Percentiles rank a stretch among this genome's conserved stretches.
Evolutionary conservation across 2,888 invertebrate genomes (phyloP).

Genomic region (Phoenoteleia sp.): DNA sequence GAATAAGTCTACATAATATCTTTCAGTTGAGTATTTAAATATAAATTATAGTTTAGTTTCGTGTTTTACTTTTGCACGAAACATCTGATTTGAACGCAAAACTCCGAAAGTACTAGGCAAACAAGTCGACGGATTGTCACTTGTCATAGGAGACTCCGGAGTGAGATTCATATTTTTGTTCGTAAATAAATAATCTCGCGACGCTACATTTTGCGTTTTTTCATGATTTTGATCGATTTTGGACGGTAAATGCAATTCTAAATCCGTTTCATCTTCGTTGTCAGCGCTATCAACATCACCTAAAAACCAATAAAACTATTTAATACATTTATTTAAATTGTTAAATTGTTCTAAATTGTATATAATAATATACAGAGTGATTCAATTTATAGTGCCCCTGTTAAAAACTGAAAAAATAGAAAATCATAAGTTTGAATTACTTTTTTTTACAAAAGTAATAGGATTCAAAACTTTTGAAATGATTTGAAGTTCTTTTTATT

Average conservation of each 20-base stretch:
- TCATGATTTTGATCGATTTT: conserved; percentile 72
- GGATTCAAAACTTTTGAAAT: too few species aligned
- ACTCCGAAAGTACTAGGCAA: conserved; percentile 81
- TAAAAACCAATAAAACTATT: conserved; percentile 85
- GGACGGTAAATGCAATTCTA: conserved; percentile 81
- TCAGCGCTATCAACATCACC: conserved; percentile 94
- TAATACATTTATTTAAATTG: too few species aligned
- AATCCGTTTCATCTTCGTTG: conserved; percentile 89
- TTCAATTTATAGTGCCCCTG: too few species aligned
- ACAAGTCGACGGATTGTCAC: conserved; percentile 76
- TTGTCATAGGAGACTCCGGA: conserved; percentile 70
- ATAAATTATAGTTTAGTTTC: conserved; percentile 84
- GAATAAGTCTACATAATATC: too few species aligned
- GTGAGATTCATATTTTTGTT: conserved; percentile 76
- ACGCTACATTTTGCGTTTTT: conserved; percentile 72
- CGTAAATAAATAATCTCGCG: conserved; percentile 76
- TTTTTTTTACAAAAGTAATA: too few species aligned
- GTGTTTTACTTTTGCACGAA: conserved; percentile 84
- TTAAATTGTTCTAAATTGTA: too few species aligned
- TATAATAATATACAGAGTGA: too few species aligned
- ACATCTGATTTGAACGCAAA: conserved; percentile 82
- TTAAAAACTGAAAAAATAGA: too few species aligned
- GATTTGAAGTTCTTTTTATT: too few species aligned
- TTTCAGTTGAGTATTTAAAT: neutral
- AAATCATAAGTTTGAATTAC: too few species aligned